Evolutionary conservation across 2,113 vertebrate genomes (phyloP).

Genomic region (Sebastes fasciatus): DNA sequence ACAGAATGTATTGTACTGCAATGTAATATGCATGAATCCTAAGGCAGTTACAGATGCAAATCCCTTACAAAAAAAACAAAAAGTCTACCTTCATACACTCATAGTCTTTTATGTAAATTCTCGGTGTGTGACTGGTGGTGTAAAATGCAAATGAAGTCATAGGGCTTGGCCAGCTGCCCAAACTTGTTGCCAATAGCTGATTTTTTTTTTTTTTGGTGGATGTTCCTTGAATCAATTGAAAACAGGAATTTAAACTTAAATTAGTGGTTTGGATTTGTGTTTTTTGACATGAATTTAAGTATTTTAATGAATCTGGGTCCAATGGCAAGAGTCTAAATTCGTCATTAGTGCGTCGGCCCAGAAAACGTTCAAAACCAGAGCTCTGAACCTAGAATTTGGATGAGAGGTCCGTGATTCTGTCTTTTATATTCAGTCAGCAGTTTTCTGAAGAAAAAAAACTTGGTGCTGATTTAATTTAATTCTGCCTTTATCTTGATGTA

Average conservation of each 20-base stretch:
- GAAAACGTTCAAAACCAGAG: background rate
- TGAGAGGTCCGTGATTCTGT: background rate
- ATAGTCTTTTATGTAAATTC: background rate
- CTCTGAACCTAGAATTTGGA: background rate
- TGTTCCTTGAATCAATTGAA: conserved; percentile 28
- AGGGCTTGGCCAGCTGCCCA: background rate
- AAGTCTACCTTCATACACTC: background rate
- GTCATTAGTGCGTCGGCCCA: conserved; percentile 1
- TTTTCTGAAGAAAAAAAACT: background rate
- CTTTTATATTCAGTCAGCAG: background rate
- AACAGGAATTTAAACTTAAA: background rate
- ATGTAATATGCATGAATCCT: background rate
- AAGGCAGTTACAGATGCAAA: background rate
- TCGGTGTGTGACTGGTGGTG: background rate
- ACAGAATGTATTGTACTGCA: background rate
- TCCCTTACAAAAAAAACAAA: background rate
- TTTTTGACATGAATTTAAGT: conserved; percentile 24
- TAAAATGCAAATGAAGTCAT: background rate
- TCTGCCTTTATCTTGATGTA: background rate
- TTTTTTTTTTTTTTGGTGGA: background rate
- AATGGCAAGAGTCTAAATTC: conserved; percentile 8
- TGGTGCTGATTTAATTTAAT: background rate
- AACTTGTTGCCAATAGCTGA: background rate
- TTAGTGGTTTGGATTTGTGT: background rate
- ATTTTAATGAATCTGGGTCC: conserved; percentile 12